Conservation (phyloP, 2,113 vertebrate genomes). For the Terrapene triunguis region DNA sequence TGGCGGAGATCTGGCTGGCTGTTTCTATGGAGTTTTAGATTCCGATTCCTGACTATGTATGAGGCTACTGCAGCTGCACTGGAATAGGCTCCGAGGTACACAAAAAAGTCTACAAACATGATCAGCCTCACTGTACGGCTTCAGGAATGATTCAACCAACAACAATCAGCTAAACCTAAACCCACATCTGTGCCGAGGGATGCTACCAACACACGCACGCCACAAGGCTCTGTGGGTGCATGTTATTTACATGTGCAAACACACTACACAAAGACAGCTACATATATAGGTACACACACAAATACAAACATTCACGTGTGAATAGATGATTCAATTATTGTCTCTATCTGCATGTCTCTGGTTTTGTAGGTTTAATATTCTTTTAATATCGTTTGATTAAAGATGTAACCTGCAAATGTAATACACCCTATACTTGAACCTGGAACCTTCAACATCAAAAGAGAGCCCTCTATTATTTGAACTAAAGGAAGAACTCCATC, state of each 20-base stretch:
- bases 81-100: slow-evolving; percentile 37
- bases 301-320: background rate
- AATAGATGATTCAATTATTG: background rate
- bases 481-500: slow-evolving; percentile 5
- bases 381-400: background rate
- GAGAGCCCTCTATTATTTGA: background rate
- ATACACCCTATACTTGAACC: background rate
- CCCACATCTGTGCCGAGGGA: slow-evolving; percentile 33
- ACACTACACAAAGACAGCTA: background rate
- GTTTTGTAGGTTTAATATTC: background rate
- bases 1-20: slow-evolving; percentile 49
- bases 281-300: background rate
- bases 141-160: slow-evolving; percentile 8
- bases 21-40: slow-evolving; percentile 80
- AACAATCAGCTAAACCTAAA: slow-evolving; percentile 25
- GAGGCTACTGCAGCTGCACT: slow-evolving; percentile 75
- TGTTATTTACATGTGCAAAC: background rate
- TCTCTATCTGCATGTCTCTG: background rate
- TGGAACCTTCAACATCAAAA: background rate
- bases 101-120: background rate
- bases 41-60: slow-evolving; percentile 70
- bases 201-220: background rate
- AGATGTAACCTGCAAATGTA: background rate
- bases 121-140: slow-evolving; percentile 40
- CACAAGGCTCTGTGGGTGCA: background rate